Percentiles rank a stretch among this genome's conserved stretches.
phyloP scores from a whole-genome alignment of 92 coral and sea anemone genomes.

The Scolanthus callimorphus region DNA sequence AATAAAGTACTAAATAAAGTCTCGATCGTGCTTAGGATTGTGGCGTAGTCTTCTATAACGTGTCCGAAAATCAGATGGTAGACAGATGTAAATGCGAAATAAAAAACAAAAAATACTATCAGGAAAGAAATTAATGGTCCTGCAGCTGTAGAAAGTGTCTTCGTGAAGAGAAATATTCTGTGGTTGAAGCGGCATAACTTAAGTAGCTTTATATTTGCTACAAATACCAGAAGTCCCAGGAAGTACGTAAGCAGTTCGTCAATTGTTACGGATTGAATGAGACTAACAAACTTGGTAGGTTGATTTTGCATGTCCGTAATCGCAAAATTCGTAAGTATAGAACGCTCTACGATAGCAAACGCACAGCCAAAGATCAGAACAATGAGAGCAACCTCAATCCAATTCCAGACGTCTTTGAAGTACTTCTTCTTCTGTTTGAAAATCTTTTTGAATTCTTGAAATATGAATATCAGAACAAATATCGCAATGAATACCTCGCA shows the following conservation, averaged over 20 bases:
- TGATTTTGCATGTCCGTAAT: slow-evolving; percentile 49
- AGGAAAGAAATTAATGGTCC: slow-evolving; percentile 65
- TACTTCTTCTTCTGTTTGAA: slow-evolving; percentile 51
- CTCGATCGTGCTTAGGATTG: slow-evolving; percentile 58
- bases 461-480: slow-evolving; percentile 56
- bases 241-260: slow-evolving; percentile 80
- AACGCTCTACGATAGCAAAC: slow-evolving; percentile 70
- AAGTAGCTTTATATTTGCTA: slow-evolving; percentile 84
- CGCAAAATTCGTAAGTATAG: slow-evolving; percentile 50
- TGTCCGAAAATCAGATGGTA: slow-evolving; percentile 67
- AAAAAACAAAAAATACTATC: slow-evolving; percentile 70
- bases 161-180: slow-evolving; percentile 75
- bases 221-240: slow-evolving; percentile 69
- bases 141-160: slow-evolving; percentile 66
- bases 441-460: slow-evolving; percentile 60
- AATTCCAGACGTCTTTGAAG: slow-evolving; percentile 80
- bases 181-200: slow-evolving; percentile 90
- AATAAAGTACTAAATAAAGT: slow-evolving; percentile 66
- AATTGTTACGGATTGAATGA: slow-evolving; percentile 69
- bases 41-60: slow-evolving; percentile 55
- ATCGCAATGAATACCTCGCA: slow-evolving; percentile 71
- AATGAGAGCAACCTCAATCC: slow-evolving; percentile 66
- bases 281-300: slow-evolving; percentile 64
- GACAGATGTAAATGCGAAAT: slow-evolving; percentile 60
- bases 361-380: slow-evolving; percentile 53